Evolutionary conservation across 2,113 vertebrate species (phyloP).

Genomic region (Xiphorhynchus elegans): DNA sequence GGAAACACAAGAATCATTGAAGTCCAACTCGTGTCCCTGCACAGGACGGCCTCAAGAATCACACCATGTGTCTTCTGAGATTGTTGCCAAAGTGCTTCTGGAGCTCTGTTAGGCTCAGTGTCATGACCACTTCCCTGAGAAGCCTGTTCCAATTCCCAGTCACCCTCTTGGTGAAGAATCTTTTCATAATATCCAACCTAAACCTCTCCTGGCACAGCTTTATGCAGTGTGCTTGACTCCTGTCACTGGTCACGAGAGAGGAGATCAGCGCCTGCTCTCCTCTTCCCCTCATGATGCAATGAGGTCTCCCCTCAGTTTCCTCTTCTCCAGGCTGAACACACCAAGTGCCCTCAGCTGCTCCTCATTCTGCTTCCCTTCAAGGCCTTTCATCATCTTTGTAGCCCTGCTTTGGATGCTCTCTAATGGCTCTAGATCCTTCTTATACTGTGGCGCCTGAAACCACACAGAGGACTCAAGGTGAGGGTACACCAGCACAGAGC

Average conservation of each 20-base stretch:
- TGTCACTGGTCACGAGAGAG: neutral
- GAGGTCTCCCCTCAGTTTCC: neutral
- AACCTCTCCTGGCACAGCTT: neutral
- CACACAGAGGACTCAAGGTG: neutral
- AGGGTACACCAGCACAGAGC: fast-evolving
- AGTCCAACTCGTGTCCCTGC: neutral
- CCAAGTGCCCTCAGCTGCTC: fast-evolving
- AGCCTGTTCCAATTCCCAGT: neutral
- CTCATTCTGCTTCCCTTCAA: neutral
- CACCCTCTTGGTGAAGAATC: neutral
- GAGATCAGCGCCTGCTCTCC: neutral
- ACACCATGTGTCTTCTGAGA: fast-evolving
- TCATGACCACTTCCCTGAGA: neutral
- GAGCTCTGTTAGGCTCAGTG: neutral
- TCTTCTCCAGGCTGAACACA: neutral
- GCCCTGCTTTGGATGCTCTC: neutral
- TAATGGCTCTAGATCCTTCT: neutral
- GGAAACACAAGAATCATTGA: neutral
- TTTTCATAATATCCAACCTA: neutral
- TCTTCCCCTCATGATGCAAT: fast-evolving
- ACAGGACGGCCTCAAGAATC: neutral
- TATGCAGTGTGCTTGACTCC: neutral
- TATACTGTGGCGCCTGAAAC: neutral
- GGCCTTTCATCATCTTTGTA: neutral
- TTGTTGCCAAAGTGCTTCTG: neutral